Base-by-base conservation (phyloP, 2,797 vertebrate species). In the Pseudocheirus occidentalis region DNA sequence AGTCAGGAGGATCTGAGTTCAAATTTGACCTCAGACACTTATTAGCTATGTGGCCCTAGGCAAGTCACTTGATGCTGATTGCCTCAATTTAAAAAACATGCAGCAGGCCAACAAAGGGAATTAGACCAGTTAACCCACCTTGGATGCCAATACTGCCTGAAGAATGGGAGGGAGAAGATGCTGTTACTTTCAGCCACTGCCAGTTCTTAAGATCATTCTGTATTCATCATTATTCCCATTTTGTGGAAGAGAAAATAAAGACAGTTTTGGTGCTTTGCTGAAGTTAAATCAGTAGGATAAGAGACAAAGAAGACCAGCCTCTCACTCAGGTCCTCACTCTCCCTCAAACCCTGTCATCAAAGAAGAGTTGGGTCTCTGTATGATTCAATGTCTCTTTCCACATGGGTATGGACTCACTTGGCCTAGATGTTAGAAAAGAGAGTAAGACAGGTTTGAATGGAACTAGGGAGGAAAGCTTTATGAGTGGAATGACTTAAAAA, bases 391-490 rank as follows among this genome's bases (percentile, higher is more conserved):
- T 54, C 93, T 52, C 91, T 96, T 62, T 95, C 29, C 93, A 95
- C 27, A 92, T 0, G 27, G 58, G 31, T 90, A 95, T 91, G 92
- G 29, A 3, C 27, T 95, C 73, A 0, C 90, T 91, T 27, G 40
- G 55, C 93, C 93, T 97, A 91, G 90, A 28, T 34, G 91, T 4
- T 46, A 40, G 81, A 52, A 91, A 92, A 57, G 90, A 94, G 92
- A 95, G 92, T 92, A 18, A 66, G n/a, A 31, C 96, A 92, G 94
- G 92, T 96, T 21, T 96, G 81, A 97, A 94, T 91, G 93, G 95
- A 98, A 97, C 94, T 56, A 96, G 94, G 24, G 95, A 93, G 40
- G 59, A 94, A 92, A 93, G 92, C 93, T 95, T 95, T 97, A 87
- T 4, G 16, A 96, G 92, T 11, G 55, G 91, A 97, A 93, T 92